These are phyloP conservation scores for Aleiodes alternator DNA, from an alignment of 2,888 invertebrate genomes.

Conservation along the genomic window DNA sequence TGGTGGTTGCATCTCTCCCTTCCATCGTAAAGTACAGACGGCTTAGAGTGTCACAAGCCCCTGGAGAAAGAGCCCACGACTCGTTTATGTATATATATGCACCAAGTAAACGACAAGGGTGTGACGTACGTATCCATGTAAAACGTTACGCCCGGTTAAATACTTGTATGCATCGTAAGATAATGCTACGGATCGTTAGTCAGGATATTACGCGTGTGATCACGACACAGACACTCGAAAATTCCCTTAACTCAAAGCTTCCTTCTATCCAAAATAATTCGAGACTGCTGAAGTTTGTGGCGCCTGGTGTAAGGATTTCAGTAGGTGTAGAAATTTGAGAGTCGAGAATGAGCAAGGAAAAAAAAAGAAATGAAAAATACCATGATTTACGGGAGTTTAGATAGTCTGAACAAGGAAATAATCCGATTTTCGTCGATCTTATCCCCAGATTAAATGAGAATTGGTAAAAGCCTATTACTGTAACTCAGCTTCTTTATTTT, in stretches of 20 bases:
- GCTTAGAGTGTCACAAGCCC: slow-evolving; percentile 23
- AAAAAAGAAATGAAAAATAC: neutral
- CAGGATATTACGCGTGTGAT: slow-evolving; percentile 56
- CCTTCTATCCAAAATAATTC: slow-evolving; percentile 46
- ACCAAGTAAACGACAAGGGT: slow-evolving; percentile 2
- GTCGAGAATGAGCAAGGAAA: neutral
- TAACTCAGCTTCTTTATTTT: slow-evolving; percentile 47
- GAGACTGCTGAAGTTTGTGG: slow-evolving; percentile 27
- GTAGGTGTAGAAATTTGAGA: slow-evolving; percentile 21
- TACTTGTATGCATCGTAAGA: slow-evolving; percentile 38
- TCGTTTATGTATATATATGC: slow-evolving; percentile 2
- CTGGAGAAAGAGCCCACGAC: neutral
- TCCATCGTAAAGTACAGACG: slow-evolving; percentile 18
- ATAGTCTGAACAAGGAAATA: slow-evolving; percentile 39
- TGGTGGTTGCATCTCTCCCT: neutral
- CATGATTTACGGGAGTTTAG: slow-evolving; percentile 16
- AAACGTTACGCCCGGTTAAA: slow-evolving; percentile 45
- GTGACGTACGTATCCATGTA: slow-evolving; percentile 24
- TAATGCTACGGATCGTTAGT: slow-evolving; percentile 54
- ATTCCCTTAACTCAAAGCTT: slow-evolving; percentile 27
- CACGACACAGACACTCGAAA: slow-evolving; percentile 33
- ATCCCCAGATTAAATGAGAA: slow-evolving; percentile 40
- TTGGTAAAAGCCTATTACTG: slow-evolving; percentile 39
- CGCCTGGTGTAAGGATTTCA: slow-evolving; percentile 5
- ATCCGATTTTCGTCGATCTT: slow-evolving; percentile 54